Base-by-base conservation (phyloP, 2,797 vertebrate genomes). In the Schizothorax lantsangensis region DNA sequence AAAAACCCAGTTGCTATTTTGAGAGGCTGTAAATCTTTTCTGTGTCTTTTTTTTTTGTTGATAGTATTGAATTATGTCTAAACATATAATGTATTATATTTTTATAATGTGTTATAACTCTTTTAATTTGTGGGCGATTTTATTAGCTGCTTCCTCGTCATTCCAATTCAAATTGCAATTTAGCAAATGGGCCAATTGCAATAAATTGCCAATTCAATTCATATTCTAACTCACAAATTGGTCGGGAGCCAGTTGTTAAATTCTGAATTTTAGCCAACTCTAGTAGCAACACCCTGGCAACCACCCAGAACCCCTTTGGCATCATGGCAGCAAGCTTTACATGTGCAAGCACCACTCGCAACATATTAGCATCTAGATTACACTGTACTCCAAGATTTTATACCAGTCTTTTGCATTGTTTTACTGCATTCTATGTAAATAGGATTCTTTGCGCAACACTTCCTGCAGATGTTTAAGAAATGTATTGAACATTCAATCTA, bases 381-480 rank as follows among this genome's bases (percentile, higher is more conserved):
- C 68, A 40, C 9, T 59, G 11, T 85, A 38, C 77, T 52, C 52
- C 38, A 73, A 74, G 54, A 73, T 30, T 57, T 2, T 38, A 5
- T 86, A 9, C 30, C 78, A 62, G 78, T 64, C 62, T 52, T 81
- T 73, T 79, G 9, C 23, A 66, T 64, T 11, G 19, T 86, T 86
- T 49, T 86, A 15, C 11, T 47, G 23, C 15, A 40, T 47, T 86
- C 43, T 64, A 26, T 73, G 54, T 40, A 49, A 86, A 81, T 81
- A 14, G 33, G 26, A 12, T 17, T 15, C 79, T 86, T 86, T 81
- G 23, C 45, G 71, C 69, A 40, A 52, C 45, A 66, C 17, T 75
- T 66, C 45, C 79, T 74, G 17, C 69, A 86, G 71, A 81, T 86
- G 71, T 86, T 86, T 74, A 86, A 86, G 57, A 86, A 81, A 86